These are phyloP conservation scores for Euplagia quadripunctaria DNA, from an alignment of 2,888 invertebrate species.

Conservation along the genomic window DNA sequence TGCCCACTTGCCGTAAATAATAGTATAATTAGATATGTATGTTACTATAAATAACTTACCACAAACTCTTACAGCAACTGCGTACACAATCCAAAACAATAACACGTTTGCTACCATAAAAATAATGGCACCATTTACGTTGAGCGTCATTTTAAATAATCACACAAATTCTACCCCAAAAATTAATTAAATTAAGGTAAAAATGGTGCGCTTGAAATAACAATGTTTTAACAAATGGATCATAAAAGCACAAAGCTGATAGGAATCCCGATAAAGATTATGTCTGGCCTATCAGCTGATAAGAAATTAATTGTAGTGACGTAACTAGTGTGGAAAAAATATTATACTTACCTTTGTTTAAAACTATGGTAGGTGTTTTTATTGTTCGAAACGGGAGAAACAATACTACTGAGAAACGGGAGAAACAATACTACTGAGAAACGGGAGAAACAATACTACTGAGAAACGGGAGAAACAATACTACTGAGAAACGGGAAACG, in stretches of 20 bases:
- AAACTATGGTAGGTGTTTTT: not conserved
- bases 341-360: not conserved
- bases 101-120: constrained; percentile 70
- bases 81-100: constrained; percentile 72
- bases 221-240: constrained; percentile 19
- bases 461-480: no score
- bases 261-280: constrained; percentile 39
- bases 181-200: not conserved
- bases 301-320: constrained; percentile 46
- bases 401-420: no score
- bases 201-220: constrained; percentile 14
- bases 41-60: constrained; percentile 63
- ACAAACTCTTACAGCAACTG: constrained; percentile 63
- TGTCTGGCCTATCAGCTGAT: constrained; percentile 39
- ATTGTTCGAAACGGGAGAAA: no score
- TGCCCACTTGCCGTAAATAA: no score
- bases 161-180: not conserved
- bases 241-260: constrained; percentile 24
- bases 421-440: no score
- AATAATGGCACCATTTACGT: constrained; percentile 59
- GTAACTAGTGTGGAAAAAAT: constrained; percentile 1
- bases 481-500: no score
- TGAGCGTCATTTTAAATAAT: constrained; percentile 54
- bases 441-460: no score
- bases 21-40: no score